A percentile compares a stretch with the other conserved stretches of the same genome.
phyloP scores from a whole-genome alignment of 2,888 invertebrate genomes.

The Euzetes globulus region DNA sequence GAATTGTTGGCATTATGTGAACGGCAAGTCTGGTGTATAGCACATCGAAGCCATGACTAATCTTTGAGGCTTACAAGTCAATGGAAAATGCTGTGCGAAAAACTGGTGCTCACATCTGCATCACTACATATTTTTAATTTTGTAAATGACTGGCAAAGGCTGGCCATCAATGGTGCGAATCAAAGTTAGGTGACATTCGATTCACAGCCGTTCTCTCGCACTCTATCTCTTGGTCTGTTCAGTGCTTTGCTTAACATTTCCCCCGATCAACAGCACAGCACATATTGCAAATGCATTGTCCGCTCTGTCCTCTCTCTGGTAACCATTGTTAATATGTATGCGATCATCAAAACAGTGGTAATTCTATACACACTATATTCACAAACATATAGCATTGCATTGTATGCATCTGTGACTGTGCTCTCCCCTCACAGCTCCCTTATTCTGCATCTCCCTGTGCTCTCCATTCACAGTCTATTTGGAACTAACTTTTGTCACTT shows the following conservation, averaged over 20 bases:
- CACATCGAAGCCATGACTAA: neutral
- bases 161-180: slow-evolving; percentile 26
- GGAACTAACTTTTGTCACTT: slow-evolving; percentile 12
- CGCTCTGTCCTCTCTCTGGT: neutral
- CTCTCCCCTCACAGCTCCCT: neutral
- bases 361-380: neutral
- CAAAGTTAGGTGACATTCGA: slow-evolving; percentile 23
- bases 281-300: slow-evolving; percentile 23
- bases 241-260: neutral
- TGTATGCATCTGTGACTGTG: slow-evolving; percentile 14
- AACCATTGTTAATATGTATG: slow-evolving; percentile 15
- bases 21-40: neutral
- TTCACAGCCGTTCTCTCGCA: neutral
- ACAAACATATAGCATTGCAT: too few species aligned
- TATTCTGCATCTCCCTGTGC: neutral
- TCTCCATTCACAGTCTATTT: neutral
- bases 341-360: slow-evolving; percentile 14
- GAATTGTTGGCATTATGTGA: neutral
- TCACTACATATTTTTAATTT: slow-evolving; percentile 21
- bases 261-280: neutral
- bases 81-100: neutral
- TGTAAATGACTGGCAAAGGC: neutral
- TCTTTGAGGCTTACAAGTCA: neutral
- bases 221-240: neutral
- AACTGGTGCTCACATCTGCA: slow-evolving; percentile 11